phyloP scores from a whole-genome alignment of 2,888 invertebrate genomes.

The Coelopa pilipes region DNA sequence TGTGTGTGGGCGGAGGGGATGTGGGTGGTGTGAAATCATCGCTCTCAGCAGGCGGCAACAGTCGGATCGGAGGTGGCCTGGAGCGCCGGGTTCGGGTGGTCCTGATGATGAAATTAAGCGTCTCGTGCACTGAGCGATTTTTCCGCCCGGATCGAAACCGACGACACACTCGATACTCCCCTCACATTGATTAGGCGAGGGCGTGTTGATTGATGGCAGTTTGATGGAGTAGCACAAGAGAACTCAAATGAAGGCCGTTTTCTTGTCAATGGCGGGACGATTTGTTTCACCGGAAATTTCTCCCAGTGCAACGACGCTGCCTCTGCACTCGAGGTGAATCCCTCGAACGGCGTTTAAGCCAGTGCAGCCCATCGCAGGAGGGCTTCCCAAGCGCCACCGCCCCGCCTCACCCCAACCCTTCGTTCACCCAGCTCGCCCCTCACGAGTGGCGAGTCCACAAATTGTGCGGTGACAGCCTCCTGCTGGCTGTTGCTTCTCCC shows the following conservation, averaged over 20 bases:
- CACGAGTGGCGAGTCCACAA: conserved; percentile 8
- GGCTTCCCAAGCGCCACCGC: neutral
- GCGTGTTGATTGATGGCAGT: too few relatives aligned
- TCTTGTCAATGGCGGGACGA: too few relatives aligned
- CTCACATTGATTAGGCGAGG: too few relatives aligned
- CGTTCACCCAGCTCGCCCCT: neutral
- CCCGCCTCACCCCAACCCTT: neutral
- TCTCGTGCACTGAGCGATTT: too few relatives aligned
- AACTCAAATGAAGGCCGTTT: too few relatives aligned
- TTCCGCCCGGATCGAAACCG: too few relatives aligned
- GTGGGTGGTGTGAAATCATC: conserved; percentile 30
- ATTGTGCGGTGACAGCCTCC: conserved; percentile 29
- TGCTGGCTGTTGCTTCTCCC: conserved; percentile 17
- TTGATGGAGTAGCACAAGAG: too few relatives aligned
- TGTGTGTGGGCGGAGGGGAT: neutral
- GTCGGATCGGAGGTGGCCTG: too few relatives aligned
- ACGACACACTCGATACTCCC: too few relatives aligned
- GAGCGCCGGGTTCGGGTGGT: too few relatives aligned
- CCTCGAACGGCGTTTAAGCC: conserved; percentile 21
- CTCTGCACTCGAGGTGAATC: conserved; percentile 3
- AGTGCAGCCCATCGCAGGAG: neutral
- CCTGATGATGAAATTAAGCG: too few relatives aligned
- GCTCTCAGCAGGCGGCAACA: neutral
- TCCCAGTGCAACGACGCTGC: neutral
- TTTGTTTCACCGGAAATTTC: too few relatives aligned